Evolutionary conservation across 2,888 invertebrate species (phyloP).

Genomic region (Oxystoma pomonae): DNA sequence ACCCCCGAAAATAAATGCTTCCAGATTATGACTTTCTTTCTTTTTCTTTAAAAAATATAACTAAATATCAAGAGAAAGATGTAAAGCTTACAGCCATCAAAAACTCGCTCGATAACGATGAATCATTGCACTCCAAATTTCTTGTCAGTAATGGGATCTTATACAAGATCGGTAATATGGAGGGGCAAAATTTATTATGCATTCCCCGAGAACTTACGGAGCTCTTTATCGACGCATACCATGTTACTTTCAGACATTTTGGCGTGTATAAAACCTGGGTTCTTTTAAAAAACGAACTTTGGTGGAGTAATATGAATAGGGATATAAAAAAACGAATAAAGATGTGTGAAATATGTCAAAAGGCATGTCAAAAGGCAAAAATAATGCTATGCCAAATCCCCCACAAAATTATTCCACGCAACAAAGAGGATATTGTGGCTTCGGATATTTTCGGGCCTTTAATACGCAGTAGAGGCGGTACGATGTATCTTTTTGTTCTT

Average conservation of each 20-base stretch:
- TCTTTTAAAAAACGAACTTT: too few species aligned
- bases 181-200: conserved; percentile 4
- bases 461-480: too few species aligned
- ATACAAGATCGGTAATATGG: too few species aligned
- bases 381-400: too few species aligned
- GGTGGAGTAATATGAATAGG: too few species aligned
- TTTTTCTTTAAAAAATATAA: not conserved
- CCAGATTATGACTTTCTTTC: not conserved
- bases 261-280: conserved; percentile 9
- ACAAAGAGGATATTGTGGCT: too few species aligned
- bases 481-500: too few species aligned
- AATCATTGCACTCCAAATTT: not conserved
- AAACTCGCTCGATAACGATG: not conserved
- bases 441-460: too few species aligned
- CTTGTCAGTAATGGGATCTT: not conserved
- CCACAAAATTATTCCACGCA: too few species aligned
- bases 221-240: conserved; percentile 9
- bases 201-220: conserved; percentile 1
- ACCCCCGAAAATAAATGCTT: conserved; percentile 11
- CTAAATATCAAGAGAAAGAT: not conserved
- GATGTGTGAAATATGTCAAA: too few species aligned
- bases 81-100: not conserved
- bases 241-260: conserved; percentile 9
- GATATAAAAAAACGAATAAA: too few species aligned
- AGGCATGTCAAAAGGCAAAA: too few species aligned